Conservation (phyloP, 2,888 invertebrate genomes). For the Synergus itoensis region DNA sequence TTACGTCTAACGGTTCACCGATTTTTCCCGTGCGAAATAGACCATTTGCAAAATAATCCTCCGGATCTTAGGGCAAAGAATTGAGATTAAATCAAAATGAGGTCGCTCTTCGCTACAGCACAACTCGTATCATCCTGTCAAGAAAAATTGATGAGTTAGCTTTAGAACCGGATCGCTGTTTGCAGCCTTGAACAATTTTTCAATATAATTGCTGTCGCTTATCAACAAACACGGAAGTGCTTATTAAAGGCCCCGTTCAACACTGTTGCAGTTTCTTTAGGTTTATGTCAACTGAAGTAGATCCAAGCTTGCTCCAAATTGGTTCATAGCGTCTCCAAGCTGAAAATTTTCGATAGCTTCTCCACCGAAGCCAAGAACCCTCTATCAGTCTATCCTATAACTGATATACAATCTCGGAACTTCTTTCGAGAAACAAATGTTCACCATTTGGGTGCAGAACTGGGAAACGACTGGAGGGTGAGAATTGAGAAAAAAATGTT, state of each 20-base stretch:
- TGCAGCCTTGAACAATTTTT: slow-evolving; percentile 63
- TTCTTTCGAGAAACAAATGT: neutral
- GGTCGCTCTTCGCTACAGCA: slow-evolving; percentile 43
- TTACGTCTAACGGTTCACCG: neutral
- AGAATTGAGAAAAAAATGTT: neutral
- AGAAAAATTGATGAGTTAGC: slow-evolving; percentile 53
- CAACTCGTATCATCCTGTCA: slow-evolving; percentile 51
- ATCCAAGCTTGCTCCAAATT: neutral
- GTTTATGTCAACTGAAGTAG: neutral
- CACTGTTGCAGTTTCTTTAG: neutral
- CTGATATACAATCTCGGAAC: neutral
- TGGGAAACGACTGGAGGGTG: neutral
- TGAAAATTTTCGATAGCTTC: neutral
- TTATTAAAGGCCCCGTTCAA: slow-evolving; percentile 50
- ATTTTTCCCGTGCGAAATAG: neutral
- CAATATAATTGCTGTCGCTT: slow-evolving; percentile 68
- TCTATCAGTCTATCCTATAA: neutral
- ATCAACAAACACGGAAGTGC: slow-evolving; percentile 61
- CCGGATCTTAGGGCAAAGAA: neutral
- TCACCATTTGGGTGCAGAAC: neutral
- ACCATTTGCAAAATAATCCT: neutral
- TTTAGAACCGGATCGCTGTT: neutral
- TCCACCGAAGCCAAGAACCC: neutral
- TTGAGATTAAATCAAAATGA: neutral
- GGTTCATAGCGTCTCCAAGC: too few species aligned